Percentiles rank a stretch among this genome's conserved stretches.
phyloP scores from a whole-genome alignment of 2,797 vertebrate species.

The Notolabrus celidotus region DNA sequence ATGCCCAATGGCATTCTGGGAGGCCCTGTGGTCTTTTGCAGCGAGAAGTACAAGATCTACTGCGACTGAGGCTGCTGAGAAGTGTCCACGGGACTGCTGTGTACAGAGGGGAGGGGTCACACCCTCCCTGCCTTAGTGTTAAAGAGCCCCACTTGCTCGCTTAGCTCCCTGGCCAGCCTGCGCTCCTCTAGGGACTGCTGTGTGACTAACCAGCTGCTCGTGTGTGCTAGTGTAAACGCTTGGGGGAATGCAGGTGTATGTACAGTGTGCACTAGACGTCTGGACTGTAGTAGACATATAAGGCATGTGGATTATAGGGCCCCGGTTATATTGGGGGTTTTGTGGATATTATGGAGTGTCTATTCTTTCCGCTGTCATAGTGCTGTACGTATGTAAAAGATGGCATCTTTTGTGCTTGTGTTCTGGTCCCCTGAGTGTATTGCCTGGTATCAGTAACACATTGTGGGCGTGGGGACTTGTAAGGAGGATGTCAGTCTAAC shows the following conservation, averaged over 20 bases:
- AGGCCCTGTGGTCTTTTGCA: constrained; percentile 90
- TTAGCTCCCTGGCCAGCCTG: constrained; percentile 85
- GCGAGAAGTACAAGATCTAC: constrained; percentile 98
- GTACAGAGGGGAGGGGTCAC: constrained; percentile 76
- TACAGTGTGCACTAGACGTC: constrained; percentile 78
- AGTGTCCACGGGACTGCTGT: constrained; percentile 71
- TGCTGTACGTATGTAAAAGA: constrained; percentile 80
- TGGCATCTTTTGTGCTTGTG: constrained; percentile 76
- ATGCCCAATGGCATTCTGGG: constrained; percentile 81
- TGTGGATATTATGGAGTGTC: constrained; percentile 80
- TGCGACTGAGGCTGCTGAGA: constrained; percentile 89
- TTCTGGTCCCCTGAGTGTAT: constrained; percentile 64
- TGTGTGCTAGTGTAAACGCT: constrained; percentile 86
- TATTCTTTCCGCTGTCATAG: constrained; percentile 85
- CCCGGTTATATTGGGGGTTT: constrained; percentile 68
- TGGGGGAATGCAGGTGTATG: constrained; percentile 84
- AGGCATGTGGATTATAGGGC: constrained; percentile 82
- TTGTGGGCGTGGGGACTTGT: constrained; percentile 47
- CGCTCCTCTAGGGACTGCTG: constrained; percentile 82
- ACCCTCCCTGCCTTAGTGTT: constrained; percentile 79
- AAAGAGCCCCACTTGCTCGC: constrained; percentile 84
- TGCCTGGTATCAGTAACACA: constrained; percentile 67
- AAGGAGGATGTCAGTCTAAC: constrained; percentile 64
- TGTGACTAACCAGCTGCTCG: constrained; percentile 82
- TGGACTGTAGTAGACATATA: constrained; percentile 83